Evolutionary conservation across 2,797 vertebrate genomes (phyloP), one percentile per base, ranked within the genome.

Genomic region (Melanotaenia trifasciata): DNA sequence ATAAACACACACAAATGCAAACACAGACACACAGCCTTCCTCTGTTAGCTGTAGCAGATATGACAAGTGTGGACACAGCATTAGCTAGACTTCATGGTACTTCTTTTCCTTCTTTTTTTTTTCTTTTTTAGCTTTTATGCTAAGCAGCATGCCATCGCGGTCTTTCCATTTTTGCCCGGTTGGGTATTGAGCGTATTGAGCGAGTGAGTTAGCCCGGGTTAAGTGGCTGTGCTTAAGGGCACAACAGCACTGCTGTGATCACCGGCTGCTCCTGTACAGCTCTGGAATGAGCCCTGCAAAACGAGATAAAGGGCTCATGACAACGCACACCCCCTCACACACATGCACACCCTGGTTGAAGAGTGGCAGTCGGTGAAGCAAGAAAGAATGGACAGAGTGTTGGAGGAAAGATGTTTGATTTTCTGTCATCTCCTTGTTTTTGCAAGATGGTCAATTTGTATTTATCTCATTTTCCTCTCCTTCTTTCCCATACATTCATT

Each of bases 191-290:
- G 84, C 85, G 78, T 85, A 90, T 87, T 90, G 90, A 92, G 85
- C 90, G 86, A 91, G 89, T 81, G 87, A 91, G 90, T 90, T 91
- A 91, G 90, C 74, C 89, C 47, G 85, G 91, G 92, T 93, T 93
- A 93, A 93, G 91, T 93, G 90, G 89, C 90, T 88, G 85, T 82
- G 91, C 90, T 92, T 91, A 88, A 89, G 90, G 89, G 91, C 90
- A 92, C 89, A 89, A 89, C 88, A 85, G 83, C 75, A 85, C 90
- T 69, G 87, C 86, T 76, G 92, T 76, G 86, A 91, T 89, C 87
- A 73, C 83, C 81, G 80, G 76, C 88, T 89, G 85, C 84, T 84
- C 72, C 79, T 40, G 54, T 79, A 70, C 84, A 76, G 84, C 84
- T 84, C 81, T 75, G 64, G 72, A 88, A 84, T 47, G n/a, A 85